Conservation (phyloP, 23 tunicate genomes). For the Ciona savignyi region DNA sequence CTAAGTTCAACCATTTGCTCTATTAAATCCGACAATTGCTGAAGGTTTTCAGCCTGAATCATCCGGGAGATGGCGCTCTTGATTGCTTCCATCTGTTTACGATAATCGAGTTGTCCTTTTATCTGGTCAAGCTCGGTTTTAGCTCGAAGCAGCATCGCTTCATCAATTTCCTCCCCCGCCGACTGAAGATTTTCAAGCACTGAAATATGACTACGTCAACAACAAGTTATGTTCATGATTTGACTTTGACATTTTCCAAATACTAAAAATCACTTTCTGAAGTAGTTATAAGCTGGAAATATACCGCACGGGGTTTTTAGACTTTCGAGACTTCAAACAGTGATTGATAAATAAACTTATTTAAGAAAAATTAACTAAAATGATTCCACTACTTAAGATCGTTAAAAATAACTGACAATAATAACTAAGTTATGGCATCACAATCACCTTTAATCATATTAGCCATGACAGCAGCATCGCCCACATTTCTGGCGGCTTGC, state of each 20-base stretch:
- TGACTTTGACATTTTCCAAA: no score
- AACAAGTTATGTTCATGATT: no score
- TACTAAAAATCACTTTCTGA: no score
- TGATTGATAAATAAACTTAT: no score
- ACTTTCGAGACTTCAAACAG: no score
- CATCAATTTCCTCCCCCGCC: constrained; percentile 73
- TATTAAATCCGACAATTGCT: constrained; percentile 49
- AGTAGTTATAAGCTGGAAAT: no score
- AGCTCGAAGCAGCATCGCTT: constrained; percentile 49
- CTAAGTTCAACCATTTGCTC: constrained; percentile 63
- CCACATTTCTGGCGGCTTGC: constrained; percentile 41
- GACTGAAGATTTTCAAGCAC: constrained; percentile 56
- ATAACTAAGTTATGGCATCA: no score
- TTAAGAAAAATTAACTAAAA: no score
- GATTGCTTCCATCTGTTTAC: constrained; percentile 60
- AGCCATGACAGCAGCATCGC: constrained; percentile 48
- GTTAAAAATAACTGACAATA: no score
- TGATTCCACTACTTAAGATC: no score
- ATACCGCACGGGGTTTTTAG: no score
- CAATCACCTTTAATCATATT: constrained; percentile 57
- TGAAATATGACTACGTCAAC: no score
- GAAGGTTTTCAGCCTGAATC: constrained; percentile 41
- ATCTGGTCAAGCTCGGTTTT: constrained; percentile 46
- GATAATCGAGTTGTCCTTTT: constrained; percentile 50
- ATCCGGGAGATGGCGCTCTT: constrained; percentile 58